A percentile compares a stretch with the other conserved stretches of the same genome.
These are phyloP conservation scores for Glandiceps talaboti DNA, from an alignment of 53 echinoderm and acorn worm genomes.

Conservation along the genomic window DNA sequence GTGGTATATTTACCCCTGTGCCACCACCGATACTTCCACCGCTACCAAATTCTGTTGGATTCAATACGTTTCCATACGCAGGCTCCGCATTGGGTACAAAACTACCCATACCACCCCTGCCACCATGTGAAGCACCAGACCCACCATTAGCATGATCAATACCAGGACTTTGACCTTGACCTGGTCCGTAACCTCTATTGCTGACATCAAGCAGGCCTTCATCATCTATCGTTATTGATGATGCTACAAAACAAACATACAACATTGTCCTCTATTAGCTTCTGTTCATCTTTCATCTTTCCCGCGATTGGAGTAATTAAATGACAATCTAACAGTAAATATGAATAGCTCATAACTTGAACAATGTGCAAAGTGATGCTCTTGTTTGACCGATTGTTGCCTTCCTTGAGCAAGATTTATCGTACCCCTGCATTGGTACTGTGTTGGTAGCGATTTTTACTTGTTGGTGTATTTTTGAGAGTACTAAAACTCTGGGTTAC, in stretches of 20 bases:
- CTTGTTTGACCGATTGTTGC: too few relatives aligned
- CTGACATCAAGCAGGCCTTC: conserved; percentile 56
- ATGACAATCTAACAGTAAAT: neutral
- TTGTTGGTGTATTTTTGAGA: too few relatives aligned
- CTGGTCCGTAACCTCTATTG: conserved; percentile 37
- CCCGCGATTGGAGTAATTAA: neutral
- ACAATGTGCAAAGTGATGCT: too few relatives aligned
- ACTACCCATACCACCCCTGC: conserved; percentile 56
- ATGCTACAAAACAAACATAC: conserved; percentile 26
- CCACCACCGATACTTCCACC: conserved; percentile 48
- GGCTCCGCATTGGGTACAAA: conserved; percentile 22
- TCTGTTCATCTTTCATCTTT: conserved; percentile 2
- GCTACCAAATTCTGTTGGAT: conserved; percentile 52
- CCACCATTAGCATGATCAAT: conserved; percentile 38
- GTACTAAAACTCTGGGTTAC: too few relatives aligned
- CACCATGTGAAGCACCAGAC: conserved; percentile 79
- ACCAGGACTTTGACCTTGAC: conserved; percentile 47
- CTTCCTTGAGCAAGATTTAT: too few relatives aligned
- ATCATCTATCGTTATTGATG: conserved; percentile 41
- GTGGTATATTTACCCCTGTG: conserved; percentile 17
- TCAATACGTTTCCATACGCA: conserved; percentile 48
- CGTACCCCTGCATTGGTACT: too few relatives aligned
- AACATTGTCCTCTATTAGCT: too few relatives aligned
- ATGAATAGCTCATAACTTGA: neutral
- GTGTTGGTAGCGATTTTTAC: too few relatives aligned